A percentile compares a stretch with the other conserved stretches of the same genome.
phyloP scores from a whole-genome alignment of 2,888 invertebrate species.

The Xanthia togata region DNA sequence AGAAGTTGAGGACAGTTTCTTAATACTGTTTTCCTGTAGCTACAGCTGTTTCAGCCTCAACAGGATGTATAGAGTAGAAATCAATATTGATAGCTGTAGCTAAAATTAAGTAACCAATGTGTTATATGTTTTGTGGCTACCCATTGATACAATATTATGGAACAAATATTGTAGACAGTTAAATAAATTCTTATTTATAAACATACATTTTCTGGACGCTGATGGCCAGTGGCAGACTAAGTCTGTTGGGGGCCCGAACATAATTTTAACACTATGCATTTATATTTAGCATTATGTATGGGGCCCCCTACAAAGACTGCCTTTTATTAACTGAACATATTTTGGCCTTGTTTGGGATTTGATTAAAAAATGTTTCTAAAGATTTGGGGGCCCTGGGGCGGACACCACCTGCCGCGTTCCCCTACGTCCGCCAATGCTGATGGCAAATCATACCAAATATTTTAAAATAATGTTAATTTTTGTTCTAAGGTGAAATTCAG shows the following conservation, averaged over 20 bases:
- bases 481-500: background rate
- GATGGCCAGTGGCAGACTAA: background rate
- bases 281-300: no score
- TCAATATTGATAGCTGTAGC: background rate
- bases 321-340: no score
- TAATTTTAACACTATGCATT: no score
- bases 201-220: background rate
- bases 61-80: background rate
- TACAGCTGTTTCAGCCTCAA: background rate
- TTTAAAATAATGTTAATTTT: background rate
- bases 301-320: no score
- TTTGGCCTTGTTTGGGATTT: no score
- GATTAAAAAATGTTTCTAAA: no score
- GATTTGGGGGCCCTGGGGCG: no score
- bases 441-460: background rate
- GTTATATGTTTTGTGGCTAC: no score
- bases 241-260: no score
- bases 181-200: background rate
- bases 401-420: no score
- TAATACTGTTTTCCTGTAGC: background rate
- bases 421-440: no score
- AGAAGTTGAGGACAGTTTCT: background rate
- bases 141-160: no score
- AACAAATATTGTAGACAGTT: background rate
- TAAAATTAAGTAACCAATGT: background rate